Evolutionary conservation across 2,888 invertebrate genomes (phyloP), one percentile per base, ranked within the genome.

Genomic region (Bugulina stolonifera): DNA sequence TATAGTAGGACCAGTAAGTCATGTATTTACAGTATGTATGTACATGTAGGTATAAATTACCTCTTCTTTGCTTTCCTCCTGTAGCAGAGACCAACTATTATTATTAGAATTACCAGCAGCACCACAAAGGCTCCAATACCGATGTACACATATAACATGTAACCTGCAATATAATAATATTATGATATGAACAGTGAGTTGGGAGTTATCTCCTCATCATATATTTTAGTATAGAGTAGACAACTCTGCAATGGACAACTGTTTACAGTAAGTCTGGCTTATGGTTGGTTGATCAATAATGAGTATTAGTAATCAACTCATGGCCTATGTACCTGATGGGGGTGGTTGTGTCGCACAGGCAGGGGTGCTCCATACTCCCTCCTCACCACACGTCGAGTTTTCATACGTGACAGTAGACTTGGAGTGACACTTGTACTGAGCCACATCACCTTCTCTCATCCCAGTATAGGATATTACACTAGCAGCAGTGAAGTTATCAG

Each of bases 111-210:
- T 29, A 64, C 18, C 5, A 64, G 3, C 5, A 64, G 14, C 3
- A 32, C 5, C 10, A 64, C 5, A 10, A 32, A 3, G n/a, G 32
- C 34, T 64, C 64, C 64, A 64, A 64, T 3, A 10, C 32, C 64
- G 32, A 64, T 64, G 64, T 64, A 64, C 32, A 64, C 32, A 5
- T 34, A 64, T 10, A 32, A 3, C 64, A 64, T 64, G 14, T 27
- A 18, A 27, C 27, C 64, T 64, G 64, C 5, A n/a, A n/a, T n/a
- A n/a, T n/a, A n/a, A n/a, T n/a, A n/a, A n/a, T n/a, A n/a, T n/a
- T n/a, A n/a, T n/a, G n/a, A n/a, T n/a, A n/a, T n/a, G n/a, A n/a
- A n/a, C n/a, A n/a, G n/a, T n/a, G n/a, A n/a, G n/a, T n/a, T n/a
- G n/a, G n/a, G n/a, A n/a, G n/a, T n/a, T n/a, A n/a, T n/a, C n/a